Base-by-base conservation (phyloP, 2,888 invertebrate genomes). In the Monoplex corrugatus region DNA sequence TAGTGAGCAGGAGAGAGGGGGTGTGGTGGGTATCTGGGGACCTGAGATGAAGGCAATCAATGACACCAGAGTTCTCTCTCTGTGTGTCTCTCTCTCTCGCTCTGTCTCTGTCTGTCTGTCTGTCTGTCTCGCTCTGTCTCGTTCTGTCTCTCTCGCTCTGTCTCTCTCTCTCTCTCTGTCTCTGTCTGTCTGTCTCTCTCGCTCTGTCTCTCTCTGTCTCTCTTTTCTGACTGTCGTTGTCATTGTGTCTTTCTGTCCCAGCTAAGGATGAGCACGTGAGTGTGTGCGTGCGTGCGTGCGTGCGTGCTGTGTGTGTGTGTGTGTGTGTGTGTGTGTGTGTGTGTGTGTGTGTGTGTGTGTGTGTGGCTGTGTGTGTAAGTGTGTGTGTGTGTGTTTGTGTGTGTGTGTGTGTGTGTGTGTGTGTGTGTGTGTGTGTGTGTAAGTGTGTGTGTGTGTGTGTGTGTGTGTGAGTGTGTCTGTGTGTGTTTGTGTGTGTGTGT, bases 331-430 rank as follows among this genome's bases (percentile, higher is more conserved):
- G 8, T 57, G 57, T 57, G 57, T 57, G 57, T 57, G 57, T 57
- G 57, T 57, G 57, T 57, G 57, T 57, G 57, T 57, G 57, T 57
- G 57, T 57, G 57, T 57, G 57, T 50, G 57, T 57, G 57, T 57
- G 57, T 57, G 57, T 57, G 57, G 16, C 19, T 57, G 57, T 57
- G 57, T 57, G 57, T 57, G 57, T 5, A 28, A 23, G 57, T 57
- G 57, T 57, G 57, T 57, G 57, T 57, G 57, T 57, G 57, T 5
- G 57, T 57, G 57, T 2, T 3, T 8, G 57, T 5, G 57, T 57
- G 57, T 57, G 57, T 57, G 57, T 3, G 63, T 23, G 63, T 3
- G 63, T 3, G 63, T 3, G 63, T 3, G 63, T 23, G 23, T 23
- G 23, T 63, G 23, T 23, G 13, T 63, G 3, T 63, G 63, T 63